Base-by-base conservation (phyloP, 2,113 vertebrate species). In the Mola mola region DNA sequence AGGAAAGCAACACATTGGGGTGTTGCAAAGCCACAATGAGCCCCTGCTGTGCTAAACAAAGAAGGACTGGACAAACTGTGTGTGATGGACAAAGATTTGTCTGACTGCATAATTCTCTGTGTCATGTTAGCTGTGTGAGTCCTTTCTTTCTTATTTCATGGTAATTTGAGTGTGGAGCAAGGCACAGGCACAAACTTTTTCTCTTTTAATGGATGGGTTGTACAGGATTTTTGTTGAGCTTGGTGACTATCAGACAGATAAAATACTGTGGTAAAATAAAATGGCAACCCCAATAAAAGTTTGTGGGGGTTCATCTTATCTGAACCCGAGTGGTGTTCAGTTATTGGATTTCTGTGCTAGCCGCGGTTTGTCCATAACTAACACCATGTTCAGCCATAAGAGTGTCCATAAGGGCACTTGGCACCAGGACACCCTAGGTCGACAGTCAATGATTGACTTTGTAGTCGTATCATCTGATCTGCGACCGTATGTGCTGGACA, bases 81-180 rank as follows among this genome's bases (percentile, higher is more conserved):
- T 53, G n/a, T 63, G 66, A 66, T 51, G 59, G 44, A 67, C 9
- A 15, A 5, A 15, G 75, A 72, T 58, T 74, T 51, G 21, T 36
- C 33, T 26, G 60, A 65, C 49, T 33, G 43, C 10, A 33, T 17
- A 63, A 72, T 71, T 75, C 50, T 55, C 61, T 1, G 12, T 72
- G 66, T 67, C 73, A 21, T 66, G 67, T 78, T 52, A 66, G 41
- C 75, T 22, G 52, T 13, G 21, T 59, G 80, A 74, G 65, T 74
- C 65, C 40, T 71, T 76, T 58, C 43, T 44, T 53, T 42, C 12
- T 12, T 26, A 9, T 33, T 42, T 59, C 52, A 43, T 4, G 52
- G 55, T 20, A 22, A 13, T 11, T 47, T 1, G 2, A 17, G 52
- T 15, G 15, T 28, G 15, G 19, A 26, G 50, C 0, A 21, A 41